Evolutionary conservation across 1,140 invertebrate species (phyloP), one percentile per base, ranked within the genome.

Genomic region (Drosophila ogumai): DNA sequence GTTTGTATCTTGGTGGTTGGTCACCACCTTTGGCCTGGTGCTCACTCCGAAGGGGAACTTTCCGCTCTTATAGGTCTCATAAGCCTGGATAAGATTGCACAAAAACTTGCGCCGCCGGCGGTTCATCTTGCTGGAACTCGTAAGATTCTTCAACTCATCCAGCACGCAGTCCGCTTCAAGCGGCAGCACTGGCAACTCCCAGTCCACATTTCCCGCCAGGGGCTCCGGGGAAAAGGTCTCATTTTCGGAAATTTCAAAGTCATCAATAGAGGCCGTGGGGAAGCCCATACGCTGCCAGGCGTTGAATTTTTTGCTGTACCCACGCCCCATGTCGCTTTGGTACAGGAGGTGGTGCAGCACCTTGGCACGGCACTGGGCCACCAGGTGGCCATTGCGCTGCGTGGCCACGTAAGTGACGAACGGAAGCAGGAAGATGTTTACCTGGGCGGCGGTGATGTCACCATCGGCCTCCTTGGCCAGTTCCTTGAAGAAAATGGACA

Each of bases 401-500:
- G 81, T 87, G 28, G 94, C 93, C 79, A 97, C 86, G 77, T 95
- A 94, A 46, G 93, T 67, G 5, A 94, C 93, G 92, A 96, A 96
- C 2, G 96, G 96, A 36, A 93, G 93, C 12, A 96, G 40, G 19
- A 97, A 93, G 61, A 94, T 93, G 3, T 93, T 93, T 6, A 96
- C 91, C 65, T 94, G 92, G 25, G 93, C 91, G 5, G 93, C 90
- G 1, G 94, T 91, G 43, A 97, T 92, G 28, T 95, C 81, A n/a
- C 95, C 96, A 69, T 93, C 92, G 22, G 85, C 92, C 82, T 97
- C 96, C 94, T 97, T 98, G 3, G 97, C 95, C 55, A 99, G 92
- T 93, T 99, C 98, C 93, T 98, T 97, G 54, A 98, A 93, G 88
- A 95, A 98, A 36, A 98, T 95, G 75, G 98, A 97, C 40, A 94